phyloP scores from a whole-genome alignment of 2,888 invertebrate species.

The Amphipyra tragopoginis region DNA sequence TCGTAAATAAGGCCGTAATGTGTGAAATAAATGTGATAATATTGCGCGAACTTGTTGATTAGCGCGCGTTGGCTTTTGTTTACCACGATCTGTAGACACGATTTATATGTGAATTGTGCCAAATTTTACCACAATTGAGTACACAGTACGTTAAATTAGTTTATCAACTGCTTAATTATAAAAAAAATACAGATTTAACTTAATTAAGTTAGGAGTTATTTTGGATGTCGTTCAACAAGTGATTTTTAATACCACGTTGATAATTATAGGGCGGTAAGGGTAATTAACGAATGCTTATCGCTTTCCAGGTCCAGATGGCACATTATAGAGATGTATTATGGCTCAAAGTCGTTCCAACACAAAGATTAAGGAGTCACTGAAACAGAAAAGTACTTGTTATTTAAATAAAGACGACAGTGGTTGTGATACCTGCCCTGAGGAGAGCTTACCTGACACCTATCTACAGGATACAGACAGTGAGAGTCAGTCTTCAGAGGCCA shows the following conservation, averaged over 20 bases:
- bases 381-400: constrained; percentile 46
- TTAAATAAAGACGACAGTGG: constrained; percentile 60
- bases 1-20: constrained; percentile 47
- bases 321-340: constrained; percentile 67
- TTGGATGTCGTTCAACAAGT: constrained; percentile 57
- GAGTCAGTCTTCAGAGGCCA: constrained; percentile 41
- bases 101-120: constrained; percentile 72
- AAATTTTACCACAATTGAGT: constrained; percentile 59
- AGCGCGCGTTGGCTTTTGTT: constrained; percentile 79
- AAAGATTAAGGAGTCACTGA: constrained; percentile 66
- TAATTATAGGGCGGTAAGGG: constrained; percentile 60
- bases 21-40: constrained; percentile 71
- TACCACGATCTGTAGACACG: constrained; percentile 73
- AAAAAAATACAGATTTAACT: constrained; percentile 39
- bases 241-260: constrained; percentile 66
- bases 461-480: constrained; percentile 50
- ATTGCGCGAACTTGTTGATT: constrained; percentile 82
- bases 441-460: constrained; percentile 50
- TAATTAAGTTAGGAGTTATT: constrained; percentile 50
- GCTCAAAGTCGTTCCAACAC: constrained; percentile 67
- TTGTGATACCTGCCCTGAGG: constrained; percentile 62
- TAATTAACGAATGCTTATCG: constrained; percentile 63
- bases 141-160: constrained; percentile 50
- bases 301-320: constrained; percentile 81
- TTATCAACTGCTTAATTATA: constrained; percentile 47